Evolutionary conservation across 1,140 invertebrate genomes (phyloP), one percentile per base, ranked within the genome.

Genomic region (Periplaneta americana): DNA sequence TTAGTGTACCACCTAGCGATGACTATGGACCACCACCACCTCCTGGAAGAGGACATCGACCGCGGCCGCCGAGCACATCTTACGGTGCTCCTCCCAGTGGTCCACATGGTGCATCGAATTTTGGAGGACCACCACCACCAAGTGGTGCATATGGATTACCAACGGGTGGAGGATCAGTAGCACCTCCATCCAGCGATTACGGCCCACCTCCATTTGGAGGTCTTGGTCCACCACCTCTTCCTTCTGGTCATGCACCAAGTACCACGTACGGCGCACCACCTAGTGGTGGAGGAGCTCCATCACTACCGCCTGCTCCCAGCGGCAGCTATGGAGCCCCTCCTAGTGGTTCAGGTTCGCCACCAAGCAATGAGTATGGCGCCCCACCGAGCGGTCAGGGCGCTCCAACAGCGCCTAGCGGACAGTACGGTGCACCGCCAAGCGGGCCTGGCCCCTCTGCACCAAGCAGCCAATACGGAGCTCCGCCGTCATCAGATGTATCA

Each of bases 171-270:
- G 75, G 75, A 76, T 18, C 17, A 22, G 75, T 33, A 1, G 76
- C 34, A n/a, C 36, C 28, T 5, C 78, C 37, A 31, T 81, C 80
- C 13, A 66, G 39, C 66, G 66, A 75, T 18, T 90, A 89, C 66
- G 89, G 89, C 15, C 83, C 85, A 13, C 86, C 88, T 80, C 88
- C 89, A 0, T 22, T 66, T 28, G 48, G 48, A 66, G 48, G n/a
- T 66, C 48, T 66, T 28, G 48, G 48, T 11, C 48, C 48, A 3
- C 48, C 48, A 66, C 22, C 48, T 28, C n/a, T n/a, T n/a, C n/a
- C n/a, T n/a, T n/a, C n/a, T n/a, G n/a, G n/a, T n/a, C n/a, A n/a
- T 28, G 48, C 36, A 28, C 35, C 36, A 48, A 18, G 28, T 34
- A 34, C n/a, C 34, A 22, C 33, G 36, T 74, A 66, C 13, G 48